A percentile compares a stretch with the other conserved stretches of the same genome.
These are phyloP conservation scores for Margaritifera margaritifera DNA, from an alignment of 2,888 invertebrate genomes.

Conservation along the genomic window DNA sequence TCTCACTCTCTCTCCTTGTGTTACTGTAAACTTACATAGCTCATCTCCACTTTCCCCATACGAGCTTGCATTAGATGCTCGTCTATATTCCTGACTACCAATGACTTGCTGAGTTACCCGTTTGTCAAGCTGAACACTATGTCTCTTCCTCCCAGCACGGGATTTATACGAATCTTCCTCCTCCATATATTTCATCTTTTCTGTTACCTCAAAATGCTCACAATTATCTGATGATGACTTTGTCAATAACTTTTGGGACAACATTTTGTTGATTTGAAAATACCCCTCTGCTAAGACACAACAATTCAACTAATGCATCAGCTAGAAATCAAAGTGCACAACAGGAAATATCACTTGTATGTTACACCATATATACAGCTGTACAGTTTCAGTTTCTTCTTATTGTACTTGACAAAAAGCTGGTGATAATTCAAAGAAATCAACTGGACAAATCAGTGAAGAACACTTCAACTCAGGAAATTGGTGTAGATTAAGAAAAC, in stretches of 20 bases:
- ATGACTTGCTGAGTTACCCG: slow-evolving; percentile 55
- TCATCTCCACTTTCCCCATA: slow-evolving; percentile 56
- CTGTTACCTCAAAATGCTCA: slow-evolving; percentile 56
- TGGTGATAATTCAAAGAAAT: too few species aligned
- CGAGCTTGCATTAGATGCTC: slow-evolving; percentile 63
- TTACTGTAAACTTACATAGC: slow-evolving; percentile 56
- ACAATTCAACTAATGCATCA: too few species aligned
- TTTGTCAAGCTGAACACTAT: slow-evolving; percentile 66
- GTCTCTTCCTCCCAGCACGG: slow-evolving; percentile 57
- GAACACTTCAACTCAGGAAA: too few species aligned
- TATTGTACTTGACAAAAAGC: too few species aligned
- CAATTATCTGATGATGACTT: slow-evolving; percentile 50
- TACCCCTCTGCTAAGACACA: too few species aligned
- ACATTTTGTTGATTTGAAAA: slow-evolving; percentile 15
- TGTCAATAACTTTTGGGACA: slow-evolving; percentile 35
- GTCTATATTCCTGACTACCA: slow-evolving; percentile 42
- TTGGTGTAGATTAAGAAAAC: too few species aligned
- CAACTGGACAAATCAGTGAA: too few species aligned
- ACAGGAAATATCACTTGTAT: too few species aligned
- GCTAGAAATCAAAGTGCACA: too few species aligned
- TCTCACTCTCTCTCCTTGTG: background rate
- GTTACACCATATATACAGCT: too few species aligned
- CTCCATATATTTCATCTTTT: slow-evolving; percentile 59
- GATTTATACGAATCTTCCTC: slow-evolving; percentile 60
- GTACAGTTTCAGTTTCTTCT: too few species aligned